Conservation (phyloP, 2,797 vertebrate genomes). For the Remorina albescens region DNA sequence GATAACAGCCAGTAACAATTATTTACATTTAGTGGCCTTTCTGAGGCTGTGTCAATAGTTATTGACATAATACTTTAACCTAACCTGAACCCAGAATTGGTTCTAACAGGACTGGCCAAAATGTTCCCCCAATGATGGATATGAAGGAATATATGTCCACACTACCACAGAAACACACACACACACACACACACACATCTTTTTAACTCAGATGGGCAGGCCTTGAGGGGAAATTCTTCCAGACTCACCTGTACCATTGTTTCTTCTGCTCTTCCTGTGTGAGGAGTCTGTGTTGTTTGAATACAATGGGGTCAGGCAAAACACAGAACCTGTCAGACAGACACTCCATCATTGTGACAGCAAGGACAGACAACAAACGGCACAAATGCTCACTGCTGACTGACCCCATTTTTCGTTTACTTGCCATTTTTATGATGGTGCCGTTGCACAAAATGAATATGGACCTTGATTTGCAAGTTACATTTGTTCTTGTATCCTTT, state of each 20-base stretch:
- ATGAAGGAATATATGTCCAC: not conserved
- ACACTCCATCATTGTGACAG: conserved; percentile 77
- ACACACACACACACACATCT: conserved; percentile 16
- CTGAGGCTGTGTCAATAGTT: not conserved
- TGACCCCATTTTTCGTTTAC: conserved; percentile 25
- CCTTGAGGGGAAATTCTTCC: conserved; percentile 64
- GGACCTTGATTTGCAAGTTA: not conserved
- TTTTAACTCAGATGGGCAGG: conserved; percentile 53
- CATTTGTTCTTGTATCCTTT: conserved; percentile 1
- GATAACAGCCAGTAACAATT: not conserved
- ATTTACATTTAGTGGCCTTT: not conserved
- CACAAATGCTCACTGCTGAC: conserved; percentile 34
- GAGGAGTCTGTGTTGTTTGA: conserved; percentile 78
- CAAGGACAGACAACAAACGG: conserved; percentile 52
- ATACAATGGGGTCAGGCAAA: conserved; percentile 80
- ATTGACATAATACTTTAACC: not conserved
- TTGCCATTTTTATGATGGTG: conserved; percentile 6
- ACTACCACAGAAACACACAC: conserved; percentile 16
- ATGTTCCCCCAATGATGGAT: not conserved
- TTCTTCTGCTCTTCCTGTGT: conserved; percentile 77
- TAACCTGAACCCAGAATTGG: not conserved
- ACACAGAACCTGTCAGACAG: conserved; percentile 73
- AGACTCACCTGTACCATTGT: conserved; percentile 78
- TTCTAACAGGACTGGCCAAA: not conserved
- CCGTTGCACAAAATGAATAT: conserved; percentile 14